Percentiles rank a stretch among this genome's conserved stretches.
Evolutionary conservation across 92 coral and sea anemone species (phyloP).

Genomic region (Isaurus tuberculatus): DNA sequence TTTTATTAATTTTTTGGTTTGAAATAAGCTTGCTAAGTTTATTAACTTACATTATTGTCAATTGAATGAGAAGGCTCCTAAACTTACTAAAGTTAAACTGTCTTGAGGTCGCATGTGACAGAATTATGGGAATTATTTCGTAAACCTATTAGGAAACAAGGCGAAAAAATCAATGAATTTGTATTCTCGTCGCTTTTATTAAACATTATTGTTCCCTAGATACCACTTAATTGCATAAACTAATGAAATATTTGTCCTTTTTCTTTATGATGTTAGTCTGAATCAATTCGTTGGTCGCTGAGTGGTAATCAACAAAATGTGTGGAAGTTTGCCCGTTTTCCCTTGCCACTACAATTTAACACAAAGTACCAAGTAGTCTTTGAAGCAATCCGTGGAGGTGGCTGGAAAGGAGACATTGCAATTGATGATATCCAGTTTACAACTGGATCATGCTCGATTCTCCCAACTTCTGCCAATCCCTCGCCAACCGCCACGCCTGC

Average conservation of each 20-base stretch:
- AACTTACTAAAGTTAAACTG: too few species aligned
- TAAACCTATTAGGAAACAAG: too few species aligned
- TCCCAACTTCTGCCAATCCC: constrained; percentile 76
- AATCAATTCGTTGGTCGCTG: constrained; percentile 77
- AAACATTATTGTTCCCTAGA: too few species aligned
- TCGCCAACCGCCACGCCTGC: constrained; percentile 64
- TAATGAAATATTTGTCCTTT: neutral
- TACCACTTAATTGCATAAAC: too few species aligned
- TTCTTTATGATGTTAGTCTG: constrained; percentile 45
- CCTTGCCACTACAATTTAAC: constrained; percentile 60
- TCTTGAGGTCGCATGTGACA: too few species aligned
- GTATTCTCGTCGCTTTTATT: too few species aligned
- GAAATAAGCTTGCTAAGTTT: too few species aligned
- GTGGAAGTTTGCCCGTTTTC: constrained; percentile 85
- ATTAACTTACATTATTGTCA: too few species aligned
- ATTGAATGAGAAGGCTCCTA: too few species aligned
- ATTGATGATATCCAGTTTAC: constrained; percentile 89
- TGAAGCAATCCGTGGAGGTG: constrained; percentile 88
- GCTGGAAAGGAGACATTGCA: constrained; percentile 89
- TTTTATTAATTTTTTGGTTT: too few species aligned
- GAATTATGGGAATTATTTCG: too few species aligned
- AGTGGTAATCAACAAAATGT: constrained; percentile 77
- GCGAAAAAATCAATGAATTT: too few species aligned
- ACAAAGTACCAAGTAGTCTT: constrained; percentile 73
- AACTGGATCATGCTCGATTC: constrained; percentile 62